phyloP scores from a whole-genome alignment of 2,113 vertebrate species.

The Dicentrarchus labrax region DNA sequence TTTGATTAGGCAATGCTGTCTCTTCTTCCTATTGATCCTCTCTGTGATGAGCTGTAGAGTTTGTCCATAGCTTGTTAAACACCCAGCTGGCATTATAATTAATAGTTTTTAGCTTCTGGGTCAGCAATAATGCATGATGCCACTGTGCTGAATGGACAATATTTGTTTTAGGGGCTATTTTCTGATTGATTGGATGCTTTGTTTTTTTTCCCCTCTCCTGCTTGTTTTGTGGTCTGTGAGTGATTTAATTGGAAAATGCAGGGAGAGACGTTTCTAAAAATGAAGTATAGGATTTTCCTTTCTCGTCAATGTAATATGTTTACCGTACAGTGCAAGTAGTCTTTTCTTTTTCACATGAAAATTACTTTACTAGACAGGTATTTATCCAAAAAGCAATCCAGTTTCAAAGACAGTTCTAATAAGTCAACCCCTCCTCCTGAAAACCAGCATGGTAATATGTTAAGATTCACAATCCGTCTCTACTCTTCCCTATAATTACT shows the following conservation, averaged over 20 bases:
- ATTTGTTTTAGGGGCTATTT: conserved; percentile 14
- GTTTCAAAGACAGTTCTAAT: neutral
- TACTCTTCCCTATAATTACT: neutral
- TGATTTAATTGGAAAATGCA: conserved; percentile 14
- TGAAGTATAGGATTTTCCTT: neutral
- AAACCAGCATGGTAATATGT: neutral
- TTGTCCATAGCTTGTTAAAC: conserved; percentile 56
- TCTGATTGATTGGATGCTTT: conserved; percentile 28
- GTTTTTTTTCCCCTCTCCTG: conserved; percentile 17
- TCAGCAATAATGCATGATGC: conserved; percentile 51
- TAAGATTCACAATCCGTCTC: neutral
- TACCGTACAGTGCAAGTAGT: neutral
- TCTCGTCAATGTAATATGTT: neutral
- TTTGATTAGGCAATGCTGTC: conserved; percentile 50
- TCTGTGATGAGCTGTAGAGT: conserved; percentile 46
- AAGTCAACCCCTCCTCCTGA: neutral
- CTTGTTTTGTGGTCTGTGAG: neutral
- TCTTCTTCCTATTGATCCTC: conserved; percentile 53
- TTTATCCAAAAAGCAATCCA: neutral
- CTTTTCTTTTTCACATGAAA: neutral
- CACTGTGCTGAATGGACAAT: conserved; percentile 33
- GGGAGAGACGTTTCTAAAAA: neutral
- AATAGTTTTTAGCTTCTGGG: conserved; percentile 41
- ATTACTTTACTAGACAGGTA: neutral
- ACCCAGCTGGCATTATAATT: conserved; percentile 34